phyloP scores from a whole-genome alignment of 2,113 vertebrate species.

The Leptosomus discolor region DNA sequence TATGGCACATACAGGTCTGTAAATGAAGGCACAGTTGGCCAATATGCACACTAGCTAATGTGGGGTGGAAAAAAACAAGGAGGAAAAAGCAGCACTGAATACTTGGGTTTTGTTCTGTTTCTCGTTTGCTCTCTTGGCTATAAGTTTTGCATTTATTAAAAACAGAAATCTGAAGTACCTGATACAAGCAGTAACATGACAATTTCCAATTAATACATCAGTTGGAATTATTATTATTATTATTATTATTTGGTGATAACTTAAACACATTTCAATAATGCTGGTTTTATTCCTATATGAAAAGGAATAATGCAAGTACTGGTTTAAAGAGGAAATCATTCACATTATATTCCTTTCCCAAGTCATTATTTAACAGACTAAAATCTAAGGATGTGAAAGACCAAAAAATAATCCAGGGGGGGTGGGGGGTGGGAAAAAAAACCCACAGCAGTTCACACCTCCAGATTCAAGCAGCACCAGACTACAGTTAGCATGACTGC shows the following conservation, averaged over 20 bases:
- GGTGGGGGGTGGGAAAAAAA: neutral
- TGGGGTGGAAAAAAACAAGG: neutral
- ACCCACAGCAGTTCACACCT: neutral
- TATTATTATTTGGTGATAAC: neutral
- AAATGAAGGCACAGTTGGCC: neutral
- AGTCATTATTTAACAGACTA: neutral
- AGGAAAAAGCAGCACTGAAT: neutral
- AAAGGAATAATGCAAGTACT: neutral
- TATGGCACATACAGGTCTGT: neutral
- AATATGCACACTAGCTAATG: rapidly evolving
- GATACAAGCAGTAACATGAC: neutral
- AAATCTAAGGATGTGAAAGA: neutral
- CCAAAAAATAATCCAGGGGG: too few species aligned
- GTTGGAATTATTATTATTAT: neutral
- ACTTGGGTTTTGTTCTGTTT: neutral
- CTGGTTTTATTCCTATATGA: neutral
- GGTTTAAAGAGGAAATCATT: neutral
- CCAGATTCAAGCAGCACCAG: neutral
- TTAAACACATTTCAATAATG: neutral
- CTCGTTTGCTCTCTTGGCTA: neutral
- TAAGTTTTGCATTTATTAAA: neutral
- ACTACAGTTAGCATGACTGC: neutral
- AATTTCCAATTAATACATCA: neutral
- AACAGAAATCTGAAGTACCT: neutral
- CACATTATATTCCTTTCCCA: neutral